A percentile compares a stretch with the other conserved stretches of the same genome.
These are phyloP conservation scores for Oreochromis aureus DNA, from an alignment of 2,113 vertebrate species.

Conservation along the genomic window DNA sequence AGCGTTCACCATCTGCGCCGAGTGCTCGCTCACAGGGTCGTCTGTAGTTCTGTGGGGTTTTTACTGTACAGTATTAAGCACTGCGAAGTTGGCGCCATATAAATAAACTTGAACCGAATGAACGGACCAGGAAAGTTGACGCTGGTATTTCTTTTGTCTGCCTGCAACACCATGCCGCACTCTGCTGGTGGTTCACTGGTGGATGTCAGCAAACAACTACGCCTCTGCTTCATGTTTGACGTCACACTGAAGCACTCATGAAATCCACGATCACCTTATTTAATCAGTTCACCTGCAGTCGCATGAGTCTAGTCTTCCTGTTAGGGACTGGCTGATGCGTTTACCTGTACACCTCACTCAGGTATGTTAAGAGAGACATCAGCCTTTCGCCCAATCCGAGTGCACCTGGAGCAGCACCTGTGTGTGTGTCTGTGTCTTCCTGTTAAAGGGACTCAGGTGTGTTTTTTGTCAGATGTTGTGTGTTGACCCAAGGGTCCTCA, in stretches of 20 bases:
- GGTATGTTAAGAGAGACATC: neutral
- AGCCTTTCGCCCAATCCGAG: neutral
- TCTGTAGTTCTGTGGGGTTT: rapidly evolving
- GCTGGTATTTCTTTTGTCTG: neutral
- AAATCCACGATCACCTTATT: neutral
- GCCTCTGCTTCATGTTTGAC: neutral
- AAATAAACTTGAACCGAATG: neutral
- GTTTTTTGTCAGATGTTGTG: no score
- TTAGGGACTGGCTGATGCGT: neutral
- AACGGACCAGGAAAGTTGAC: neutral
- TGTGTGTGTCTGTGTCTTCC: no score
- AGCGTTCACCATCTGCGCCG: neutral
- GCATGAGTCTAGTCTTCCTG: neutral
- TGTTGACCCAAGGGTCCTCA: no score
- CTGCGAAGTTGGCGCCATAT: neutral
- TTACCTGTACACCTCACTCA: neutral
- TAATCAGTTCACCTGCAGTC: neutral
- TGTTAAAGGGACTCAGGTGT: no score
- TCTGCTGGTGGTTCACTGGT: neutral
- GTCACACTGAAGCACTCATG: neutral
- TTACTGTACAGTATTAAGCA: neutral
- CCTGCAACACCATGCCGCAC: neutral
- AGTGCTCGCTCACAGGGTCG: neutral
- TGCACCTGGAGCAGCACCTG: no score
- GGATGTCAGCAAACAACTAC: neutral